Base-by-base conservation (phyloP, 2,888 invertebrate species). In the Stomorhina lunata region DNA sequence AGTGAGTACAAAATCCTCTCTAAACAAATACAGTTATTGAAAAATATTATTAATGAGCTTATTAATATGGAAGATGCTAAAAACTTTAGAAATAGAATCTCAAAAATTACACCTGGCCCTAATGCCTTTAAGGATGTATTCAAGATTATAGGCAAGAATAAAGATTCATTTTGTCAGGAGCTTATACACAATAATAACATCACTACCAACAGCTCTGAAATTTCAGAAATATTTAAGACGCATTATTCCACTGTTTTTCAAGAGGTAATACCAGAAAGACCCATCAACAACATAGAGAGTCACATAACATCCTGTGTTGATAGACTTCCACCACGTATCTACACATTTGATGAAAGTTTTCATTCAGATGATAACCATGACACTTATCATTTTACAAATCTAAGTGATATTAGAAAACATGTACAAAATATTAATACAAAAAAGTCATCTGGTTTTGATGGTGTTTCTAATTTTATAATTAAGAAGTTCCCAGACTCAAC, bases 41-140 rank as follows among this genome's bases (percentile, higher is more conserved):
- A 22, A n/a, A 59, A 3, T 4, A 37, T 59, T 15, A 59, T 59
- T 17, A 59, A 25, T 2, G 59, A 59, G 4, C n/a, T 40, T 0
- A 12, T 59, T 6, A 59, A 40, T 12, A 37, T 59, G 1, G 59
- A 59, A 59, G 15, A 59, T 22, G n/a, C 59, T 2, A 12, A 40
- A 12, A 3, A 12, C n/a, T 40, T 59, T 7, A 59, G 22, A 9
- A 20, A 22, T 10, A 20, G 37, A 2, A 3, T 59, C 2, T 1
- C n/a, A n/a, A 59, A 59, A 37, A 59, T 59, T 4, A 12, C n/a
- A 43, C 43, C 61, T 5, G 61, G 43, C 7, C 61, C 61, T 4
- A 61, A 25, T 3, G 61, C 43, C 2, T 61, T 61, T n/a, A 61
- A 61, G 12, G 7, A 43, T 0, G n/a, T n/a, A n/a, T n/a, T n/a